Conservation (phyloP, 2,888 invertebrate genomes). For the Agrochola litura region DNA sequence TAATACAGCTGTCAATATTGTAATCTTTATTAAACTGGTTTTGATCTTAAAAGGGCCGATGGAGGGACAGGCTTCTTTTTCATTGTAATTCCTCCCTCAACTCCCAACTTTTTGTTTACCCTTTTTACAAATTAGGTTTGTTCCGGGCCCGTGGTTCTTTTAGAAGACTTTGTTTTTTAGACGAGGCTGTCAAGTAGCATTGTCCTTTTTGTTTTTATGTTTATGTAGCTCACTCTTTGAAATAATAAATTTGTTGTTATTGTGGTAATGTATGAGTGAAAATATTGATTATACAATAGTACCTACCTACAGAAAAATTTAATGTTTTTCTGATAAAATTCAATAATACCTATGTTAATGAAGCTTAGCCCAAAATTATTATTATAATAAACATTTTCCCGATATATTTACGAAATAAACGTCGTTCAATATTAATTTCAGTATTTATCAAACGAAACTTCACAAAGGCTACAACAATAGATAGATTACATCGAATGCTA, state of each 20-base stretch:
- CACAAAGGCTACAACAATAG: constrained; percentile 43
- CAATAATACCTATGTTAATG: background rate
- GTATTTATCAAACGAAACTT: constrained; percentile 11
- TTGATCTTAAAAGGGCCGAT: constrained; percentile 41
- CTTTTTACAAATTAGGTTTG: constrained; percentile 84
- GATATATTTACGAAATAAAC: constrained; percentile 3
- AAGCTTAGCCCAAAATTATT: background rate
- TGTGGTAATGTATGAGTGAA: background rate
- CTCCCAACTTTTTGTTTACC: constrained; percentile 77
- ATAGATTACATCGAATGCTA: constrained; percentile 51
- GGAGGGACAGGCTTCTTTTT: constrained; percentile 57
- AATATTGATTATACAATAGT: background rate
- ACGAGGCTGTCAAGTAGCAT: constrained; percentile 40
- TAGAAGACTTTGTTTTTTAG: constrained; percentile 60
- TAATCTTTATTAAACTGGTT: constrained; percentile 12
- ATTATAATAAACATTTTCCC: background rate
- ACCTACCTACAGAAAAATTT: background rate
- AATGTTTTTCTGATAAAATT: background rate
- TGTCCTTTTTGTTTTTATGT: constrained; percentile 47
- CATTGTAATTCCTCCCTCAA: constrained; percentile 73
- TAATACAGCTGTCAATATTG: background rate
- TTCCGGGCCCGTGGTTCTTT: constrained; percentile 65
- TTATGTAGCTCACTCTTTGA: constrained; percentile 2
- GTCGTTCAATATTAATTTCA: background rate
- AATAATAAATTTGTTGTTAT: background rate